Evolutionary conservation across 2,113 vertebrate species (phyloP), one percentile per base, ranked within the genome.

Genomic region (Campylorhamphus procurvoides): DNA sequence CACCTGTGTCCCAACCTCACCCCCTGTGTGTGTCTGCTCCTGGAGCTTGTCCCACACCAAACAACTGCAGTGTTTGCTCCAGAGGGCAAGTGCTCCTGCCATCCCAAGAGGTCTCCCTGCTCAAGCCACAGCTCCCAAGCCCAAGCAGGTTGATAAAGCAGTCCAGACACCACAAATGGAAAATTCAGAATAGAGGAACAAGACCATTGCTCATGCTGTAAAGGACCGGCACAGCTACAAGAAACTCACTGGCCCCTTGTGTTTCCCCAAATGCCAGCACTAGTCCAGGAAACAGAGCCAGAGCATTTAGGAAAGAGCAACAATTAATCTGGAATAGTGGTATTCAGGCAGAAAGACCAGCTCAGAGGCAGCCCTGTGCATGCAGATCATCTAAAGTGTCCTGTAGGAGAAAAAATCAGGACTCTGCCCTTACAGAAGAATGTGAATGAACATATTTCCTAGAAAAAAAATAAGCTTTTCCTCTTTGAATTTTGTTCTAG

Each of bases 81-180:
- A 5, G 9, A 37, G 29, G 14, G 2, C 0, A 2, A 62, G 42
- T 0, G 0, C 28, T 69, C 31, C 74, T 73, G 63, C 33, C 20
- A 9, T 2, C 17, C 62, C 42, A 8, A 22, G 28, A 47, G 33
- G 6, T 10, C 2, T 9, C 22, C 47, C 39, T 39, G 18, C 29
- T 29, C 40, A 56, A 10, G 27, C 7, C 62, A 16, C 37, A 35
- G 47, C 20, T 84, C 67, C 35, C 4, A 25, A 35, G 4, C 25
- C 29, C 29, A 52, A 28, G 23, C 29, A 40, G 14, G 35, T 8
- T 0, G 2, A 33, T 5, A 53, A 44, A 40, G 9, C 50, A 58
- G 7, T 14, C 49, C 44, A 2, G 10, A 15, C 6, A 56, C 29
- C 50, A 31, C 1, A 2, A 35, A 33, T 24, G 31, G n/a, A 44